Evolutionary conservation across 2,113 vertebrate species (phyloP), one percentile per base, ranked within the genome.

Genomic region (Cololabis saira): DNA sequence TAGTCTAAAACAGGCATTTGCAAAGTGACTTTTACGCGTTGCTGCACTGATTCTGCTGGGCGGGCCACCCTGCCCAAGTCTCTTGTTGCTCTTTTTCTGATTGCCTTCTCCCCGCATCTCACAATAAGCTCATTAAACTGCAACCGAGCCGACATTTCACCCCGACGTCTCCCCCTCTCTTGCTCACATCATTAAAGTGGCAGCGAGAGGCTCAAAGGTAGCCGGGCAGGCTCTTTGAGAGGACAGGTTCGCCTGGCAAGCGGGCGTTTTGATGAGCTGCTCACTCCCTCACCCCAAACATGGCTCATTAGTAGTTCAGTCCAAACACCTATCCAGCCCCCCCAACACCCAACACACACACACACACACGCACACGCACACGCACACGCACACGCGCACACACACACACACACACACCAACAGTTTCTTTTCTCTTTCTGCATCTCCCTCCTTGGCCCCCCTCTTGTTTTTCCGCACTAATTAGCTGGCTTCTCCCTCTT

Each of bases 281-380:
- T 90, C 92, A 88, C 87, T 89, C 83, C 77, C 74, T 93, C 90
- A 90, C 91, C 92, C 87, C 78, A 91, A 92, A 93, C 91, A 91
- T 80, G 90, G 85, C 90, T 94, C 92, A 94, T 94, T 94, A 94
- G 90, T 86, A 91, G 87, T 91, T 92, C 89, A 87, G 87, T 86
- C 65, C 30, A 90, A 90, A 87, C 82, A 91, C 90, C 90, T 89
- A 81, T 75, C 74, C 67, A 19, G 71, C 61, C 53, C 55, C 74
- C 63, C 73, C n/a, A 12, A 55, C 5, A n/a, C 15, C 40, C 27
- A 16, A 16, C 48, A 15, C 4, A 45, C 17, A 24, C 47, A 61
- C 33, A 27, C 24, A 27, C 24, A 27, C 24, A 27, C 24, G 5
- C 24, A 27, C 24, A 27, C 24, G 5, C 24, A 27, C 24, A 27